These are phyloP conservation scores for Embidobia sp. DNA, from an alignment of 2,888 invertebrate genomes.

Conservation along the genomic window DNA sequence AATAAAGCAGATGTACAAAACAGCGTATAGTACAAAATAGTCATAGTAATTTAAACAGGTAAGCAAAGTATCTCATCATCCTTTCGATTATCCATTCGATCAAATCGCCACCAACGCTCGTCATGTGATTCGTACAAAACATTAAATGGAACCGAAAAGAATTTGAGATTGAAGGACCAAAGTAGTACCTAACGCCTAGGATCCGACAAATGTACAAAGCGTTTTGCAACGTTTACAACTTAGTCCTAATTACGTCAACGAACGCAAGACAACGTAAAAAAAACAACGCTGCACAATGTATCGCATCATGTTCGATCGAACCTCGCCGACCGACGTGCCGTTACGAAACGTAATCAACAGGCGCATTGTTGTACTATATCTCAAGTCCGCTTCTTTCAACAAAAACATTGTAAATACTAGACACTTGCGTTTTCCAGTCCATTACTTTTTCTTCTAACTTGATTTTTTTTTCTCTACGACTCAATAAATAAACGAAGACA, in stretches of 20 bases:
- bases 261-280: constrained; percentile 44
- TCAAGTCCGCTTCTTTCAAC: constrained; percentile 77
- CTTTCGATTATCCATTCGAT: constrained; percentile 47
- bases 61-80: constrained; percentile 49
- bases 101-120: constrained; percentile 36
- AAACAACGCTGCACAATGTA: constrained; percentile 49
- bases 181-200: constrained; percentile 30
- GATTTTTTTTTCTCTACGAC: constrained; percentile 45
- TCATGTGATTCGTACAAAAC: constrained; percentile 49
- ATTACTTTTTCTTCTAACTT: constrained; percentile 67
- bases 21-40: constrained; percentile 78
- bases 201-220: constrained; percentile 59
- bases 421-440: constrained; percentile 28
- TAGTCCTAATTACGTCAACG: constrained; percentile 26
- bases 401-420: constrained; percentile 76
- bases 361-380: constrained; percentile 77
- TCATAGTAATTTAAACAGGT: constrained; percentile 67
- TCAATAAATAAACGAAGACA: constrained; percentile 69
- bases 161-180: no score
- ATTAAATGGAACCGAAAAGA: constrained; percentile 11
- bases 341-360: constrained; percentile 57
- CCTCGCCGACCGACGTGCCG: constrained; percentile 4
- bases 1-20: constrained; percentile 76
- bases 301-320: constrained; percentile 36
- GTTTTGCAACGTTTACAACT: constrained; percentile 48